phyloP scores from a whole-genome alignment of 2,888 invertebrate species.

The Tribolium freemani region DNA sequence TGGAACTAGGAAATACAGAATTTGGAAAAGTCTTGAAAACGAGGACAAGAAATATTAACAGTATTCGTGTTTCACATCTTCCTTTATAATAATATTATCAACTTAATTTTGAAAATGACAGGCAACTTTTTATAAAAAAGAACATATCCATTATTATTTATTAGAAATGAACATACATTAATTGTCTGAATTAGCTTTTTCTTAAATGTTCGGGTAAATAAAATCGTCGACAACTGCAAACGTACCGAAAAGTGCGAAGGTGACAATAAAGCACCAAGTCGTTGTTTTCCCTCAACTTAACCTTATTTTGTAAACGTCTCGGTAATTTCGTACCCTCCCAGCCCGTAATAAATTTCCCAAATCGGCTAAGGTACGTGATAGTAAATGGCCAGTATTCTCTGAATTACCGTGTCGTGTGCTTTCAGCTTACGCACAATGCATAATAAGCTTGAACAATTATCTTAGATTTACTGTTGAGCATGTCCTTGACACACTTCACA shows the following conservation, averaged over 20 bases:
- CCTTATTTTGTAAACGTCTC: background rate
- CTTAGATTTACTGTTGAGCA: constrained; percentile 30
- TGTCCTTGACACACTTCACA: constrained; percentile 35
- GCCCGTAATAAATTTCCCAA: constrained; percentile 16
- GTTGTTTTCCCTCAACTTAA: background rate
- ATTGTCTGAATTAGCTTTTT: no score
- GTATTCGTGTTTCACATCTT: no score
- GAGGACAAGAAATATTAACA: no score
- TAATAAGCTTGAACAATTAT: constrained; percentile 34
- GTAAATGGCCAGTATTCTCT: background rate
- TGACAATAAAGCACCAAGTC: background rate
- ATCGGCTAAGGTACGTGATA: constrained; percentile 16
- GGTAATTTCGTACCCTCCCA: constrained; percentile 11
- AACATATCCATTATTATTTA: no score
- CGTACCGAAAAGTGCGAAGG: background rate
- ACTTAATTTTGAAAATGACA: no score
- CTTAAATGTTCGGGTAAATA: background rate
- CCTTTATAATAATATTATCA: no score
- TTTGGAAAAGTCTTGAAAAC: no score
- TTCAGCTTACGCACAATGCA: constrained; percentile 31
- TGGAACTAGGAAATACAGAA: no score
- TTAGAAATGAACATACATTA: no score
- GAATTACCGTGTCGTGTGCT: constrained; percentile 25
- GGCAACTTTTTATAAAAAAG: background rate
- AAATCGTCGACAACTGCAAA: background rate